Conservation (phyloP, 2,888 invertebrate genomes). For the Caenorhabditis sp. region DNA sequence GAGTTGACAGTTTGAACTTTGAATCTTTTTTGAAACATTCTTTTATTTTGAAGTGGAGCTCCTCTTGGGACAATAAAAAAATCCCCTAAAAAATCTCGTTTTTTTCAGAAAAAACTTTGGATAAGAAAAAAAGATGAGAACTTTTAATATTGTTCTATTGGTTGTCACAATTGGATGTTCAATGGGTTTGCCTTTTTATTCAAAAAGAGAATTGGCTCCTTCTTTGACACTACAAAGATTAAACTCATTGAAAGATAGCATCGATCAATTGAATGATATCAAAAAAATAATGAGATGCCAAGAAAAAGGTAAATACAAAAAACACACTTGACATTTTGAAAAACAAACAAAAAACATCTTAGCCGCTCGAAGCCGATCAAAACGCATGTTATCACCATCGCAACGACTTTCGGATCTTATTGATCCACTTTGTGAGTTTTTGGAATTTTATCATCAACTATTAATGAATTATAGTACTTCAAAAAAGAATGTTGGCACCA, state of each 20-base stretch:
- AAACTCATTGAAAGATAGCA: constrained; percentile 34
- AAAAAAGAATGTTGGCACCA: constrained; percentile 36
- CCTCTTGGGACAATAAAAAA: too few species aligned
- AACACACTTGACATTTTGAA: not conserved
- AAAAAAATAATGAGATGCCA: constrained; percentile 32
- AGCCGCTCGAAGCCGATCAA: not conserved
- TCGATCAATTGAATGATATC: constrained; percentile 34
- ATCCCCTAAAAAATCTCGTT: too few species aligned
- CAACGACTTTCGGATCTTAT: not conserved
- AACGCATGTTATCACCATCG: not conserved
- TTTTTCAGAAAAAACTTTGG: too few species aligned
- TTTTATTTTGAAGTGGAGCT: too few species aligned
- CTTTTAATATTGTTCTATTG: not conserved
- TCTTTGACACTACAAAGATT: constrained; percentile 33
- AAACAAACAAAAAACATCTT: not conserved
- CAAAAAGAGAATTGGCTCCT: constrained; percentile 37
- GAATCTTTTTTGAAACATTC: too few species aligned
- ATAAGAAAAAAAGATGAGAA: too few species aligned
- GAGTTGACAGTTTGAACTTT: not conserved
- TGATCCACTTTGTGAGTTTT: not conserved
- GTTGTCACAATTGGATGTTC: not conserved
- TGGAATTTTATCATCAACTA: not conserved
- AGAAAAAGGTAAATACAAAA: constrained; percentile 20
- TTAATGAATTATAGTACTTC: not conserved
- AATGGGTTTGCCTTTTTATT: constrained; percentile 18